Percentiles rank a stretch among this genome's conserved stretches.
Conservation (phyloP, 53 echinoderm and acorn worm genomes). For the Henricia sp. region DNA sequence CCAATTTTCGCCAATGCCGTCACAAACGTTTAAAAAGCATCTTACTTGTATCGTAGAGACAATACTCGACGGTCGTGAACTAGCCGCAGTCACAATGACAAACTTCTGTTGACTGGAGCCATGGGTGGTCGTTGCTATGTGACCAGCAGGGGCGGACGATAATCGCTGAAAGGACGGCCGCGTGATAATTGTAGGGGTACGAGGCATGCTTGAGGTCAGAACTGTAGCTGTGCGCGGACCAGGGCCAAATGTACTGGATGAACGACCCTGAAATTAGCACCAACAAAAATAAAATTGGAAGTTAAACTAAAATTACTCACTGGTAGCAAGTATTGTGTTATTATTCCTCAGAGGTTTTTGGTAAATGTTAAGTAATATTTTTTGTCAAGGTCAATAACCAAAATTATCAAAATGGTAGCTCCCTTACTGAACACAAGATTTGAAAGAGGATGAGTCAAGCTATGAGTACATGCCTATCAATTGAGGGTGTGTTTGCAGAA, state of each 20-base stretch:
- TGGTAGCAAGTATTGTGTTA: no score
- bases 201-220: constrained; percentile 1
- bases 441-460: no score
- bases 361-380: no score
- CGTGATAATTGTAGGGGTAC: constrained; percentile 47
- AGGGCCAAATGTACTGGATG: background rate
- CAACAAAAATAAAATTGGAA: background rate
- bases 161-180: constrained; percentile 37
- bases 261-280: constrained; percentile 1
- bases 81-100: constrained; percentile 38
- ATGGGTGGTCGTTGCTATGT: background rate
- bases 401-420: no score
- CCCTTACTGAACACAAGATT: no score
- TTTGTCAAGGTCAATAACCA: no score
- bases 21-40: background rate
- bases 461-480: no score
- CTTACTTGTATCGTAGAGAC: constrained; percentile 45
- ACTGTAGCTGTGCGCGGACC: constrained; percentile 19
- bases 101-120: constrained; percentile 30
- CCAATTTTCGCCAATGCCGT: no score
- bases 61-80: background rate
- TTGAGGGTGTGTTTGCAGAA: no score
- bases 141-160: constrained; percentile 11
- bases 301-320: no score
- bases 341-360: no score